Percentiles rank a stretch among this genome's conserved stretches.
Evolutionary conservation across 1,140 invertebrate genomes (phyloP).

Genomic region (Wiebesia pumilae): DNA sequence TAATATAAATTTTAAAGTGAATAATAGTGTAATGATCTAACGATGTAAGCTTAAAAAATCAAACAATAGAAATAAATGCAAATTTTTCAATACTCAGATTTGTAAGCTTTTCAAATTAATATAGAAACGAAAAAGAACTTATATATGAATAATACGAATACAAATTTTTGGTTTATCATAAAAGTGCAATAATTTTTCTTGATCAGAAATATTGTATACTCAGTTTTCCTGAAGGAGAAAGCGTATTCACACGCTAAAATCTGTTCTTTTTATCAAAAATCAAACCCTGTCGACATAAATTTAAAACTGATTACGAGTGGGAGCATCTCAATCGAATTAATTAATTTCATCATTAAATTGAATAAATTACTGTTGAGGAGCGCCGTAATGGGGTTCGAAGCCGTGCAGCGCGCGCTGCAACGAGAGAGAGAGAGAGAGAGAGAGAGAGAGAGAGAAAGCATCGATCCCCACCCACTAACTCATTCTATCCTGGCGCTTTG

Average conservation of each 20-base stretch:
- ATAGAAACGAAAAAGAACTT: too few relatives aligned
- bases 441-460: background rate
- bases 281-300: background rate
- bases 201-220: too few relatives aligned
- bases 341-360: conserved; percentile 21
- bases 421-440: background rate
- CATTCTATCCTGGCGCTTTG: background rate
- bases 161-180: background rate
- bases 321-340: conserved; percentile 23
- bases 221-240: background rate
- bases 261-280: background rate
- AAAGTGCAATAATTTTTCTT: background rate
- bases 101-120: too few relatives aligned
- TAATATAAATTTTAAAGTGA: too few relatives aligned
- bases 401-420: background rate
- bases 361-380: conserved; percentile 19
- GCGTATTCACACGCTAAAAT: background rate
- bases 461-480: background rate
- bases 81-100: too few relatives aligned
- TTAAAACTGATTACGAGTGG: background rate
- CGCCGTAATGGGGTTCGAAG: conserved; percentile 4
- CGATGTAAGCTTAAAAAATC: too few relatives aligned
- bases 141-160: background rate
- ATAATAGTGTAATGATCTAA: too few relatives aligned
- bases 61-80: too few relatives aligned